A percentile compares a stretch with the other conserved stretches of the same genome.
Conservation (phyloP, 2,888 invertebrate genomes). For the Habroteleia sp. region DNA sequence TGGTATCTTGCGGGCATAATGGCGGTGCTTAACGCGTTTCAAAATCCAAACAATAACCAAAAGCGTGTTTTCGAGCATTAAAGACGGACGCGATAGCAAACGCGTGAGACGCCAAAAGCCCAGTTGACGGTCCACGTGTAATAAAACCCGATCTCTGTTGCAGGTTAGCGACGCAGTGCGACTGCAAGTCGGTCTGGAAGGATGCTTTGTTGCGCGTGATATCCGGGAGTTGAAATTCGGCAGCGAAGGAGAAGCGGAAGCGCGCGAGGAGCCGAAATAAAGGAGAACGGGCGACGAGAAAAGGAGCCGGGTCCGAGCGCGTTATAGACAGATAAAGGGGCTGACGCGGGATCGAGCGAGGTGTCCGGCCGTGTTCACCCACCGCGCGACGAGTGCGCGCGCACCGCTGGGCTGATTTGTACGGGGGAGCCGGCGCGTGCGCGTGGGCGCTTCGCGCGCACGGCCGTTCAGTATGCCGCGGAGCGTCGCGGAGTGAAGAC, state of each 20-base stretch:
- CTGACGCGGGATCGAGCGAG: not conserved
- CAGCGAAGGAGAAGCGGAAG: slow-evolving; percentile 24
- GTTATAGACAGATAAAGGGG: no score
- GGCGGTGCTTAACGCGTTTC: no score
- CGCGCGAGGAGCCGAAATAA: slow-evolving; percentile 4
- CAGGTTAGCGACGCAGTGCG: slow-evolving; percentile 14
- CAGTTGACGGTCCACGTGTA: not conserved
- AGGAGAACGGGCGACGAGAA: not conserved
- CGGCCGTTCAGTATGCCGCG: slow-evolving; percentile 34
- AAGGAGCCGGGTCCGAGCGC: not conserved
- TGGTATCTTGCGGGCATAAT: no score
- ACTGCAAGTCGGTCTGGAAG: not conserved
- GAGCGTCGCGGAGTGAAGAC: slow-evolving; percentile 35
- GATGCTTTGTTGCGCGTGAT: slow-evolving; percentile 30
- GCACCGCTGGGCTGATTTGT: slow-evolving; percentile 19
- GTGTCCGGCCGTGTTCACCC: not conserved
- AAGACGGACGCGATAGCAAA: no score
- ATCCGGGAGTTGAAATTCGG: slow-evolving; percentile 34
- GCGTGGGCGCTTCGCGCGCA: slow-evolving; percentile 13
- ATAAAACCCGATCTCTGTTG: slow-evolving; percentile 9
- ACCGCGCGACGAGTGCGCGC: slow-evolving; percentile 5
- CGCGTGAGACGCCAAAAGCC: no score
- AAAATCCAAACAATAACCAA: no score
- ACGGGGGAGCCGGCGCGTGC: slow-evolving; percentile 18
- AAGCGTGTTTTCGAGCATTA: no score